A percentile compares a stretch with the other conserved stretches of the same genome.
Conservation (phyloP, 2,888 invertebrate genomes). For the Sericinus montela region DNA sequence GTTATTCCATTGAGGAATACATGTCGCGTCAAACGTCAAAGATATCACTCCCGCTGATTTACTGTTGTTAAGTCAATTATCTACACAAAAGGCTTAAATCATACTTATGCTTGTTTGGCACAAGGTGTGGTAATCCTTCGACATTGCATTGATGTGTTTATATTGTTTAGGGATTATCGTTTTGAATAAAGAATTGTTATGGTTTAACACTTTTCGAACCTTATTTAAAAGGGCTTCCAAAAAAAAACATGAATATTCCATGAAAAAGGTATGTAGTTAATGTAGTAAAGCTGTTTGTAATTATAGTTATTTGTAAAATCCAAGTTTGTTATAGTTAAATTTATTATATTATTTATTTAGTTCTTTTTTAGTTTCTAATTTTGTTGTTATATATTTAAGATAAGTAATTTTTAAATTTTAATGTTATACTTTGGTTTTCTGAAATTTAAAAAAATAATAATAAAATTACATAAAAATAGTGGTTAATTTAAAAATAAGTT, state of each 20-base stretch:
- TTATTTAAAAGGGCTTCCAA: neutral
- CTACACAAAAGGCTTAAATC: constrained; percentile 46
- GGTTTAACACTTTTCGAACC: constrained; percentile 4
- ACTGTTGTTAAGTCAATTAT: constrained; percentile 47
- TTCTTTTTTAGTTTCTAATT: too few species aligned
- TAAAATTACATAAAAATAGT: too few species aligned
- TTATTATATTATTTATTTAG: too few species aligned
- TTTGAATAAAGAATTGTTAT: constrained; percentile 7
- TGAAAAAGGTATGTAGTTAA: neutral
- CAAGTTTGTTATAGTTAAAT: too few species aligned
- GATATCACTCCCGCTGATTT: constrained; percentile 44
- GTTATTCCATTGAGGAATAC: constrained; percentile 28
- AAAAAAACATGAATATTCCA: neutral
- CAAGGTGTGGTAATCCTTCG: constrained; percentile 35
- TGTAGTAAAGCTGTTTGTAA: neutral
- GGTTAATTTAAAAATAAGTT: too few species aligned
- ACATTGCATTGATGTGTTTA: constrained; percentile 34
- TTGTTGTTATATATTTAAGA: too few species aligned
- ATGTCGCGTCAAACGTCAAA: constrained; percentile 23
- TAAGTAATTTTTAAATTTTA: too few species aligned
- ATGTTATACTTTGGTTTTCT: too few species aligned
- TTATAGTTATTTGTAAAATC: too few species aligned
- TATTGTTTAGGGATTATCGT: constrained; percentile 27
- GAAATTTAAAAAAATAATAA: too few species aligned
- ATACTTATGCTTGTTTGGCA: constrained; percentile 45